Evolutionary conservation across 1,140 invertebrate species (phyloP), one percentile per base, ranked within the genome.

Genomic region (Carposina sasakii): DNA sequence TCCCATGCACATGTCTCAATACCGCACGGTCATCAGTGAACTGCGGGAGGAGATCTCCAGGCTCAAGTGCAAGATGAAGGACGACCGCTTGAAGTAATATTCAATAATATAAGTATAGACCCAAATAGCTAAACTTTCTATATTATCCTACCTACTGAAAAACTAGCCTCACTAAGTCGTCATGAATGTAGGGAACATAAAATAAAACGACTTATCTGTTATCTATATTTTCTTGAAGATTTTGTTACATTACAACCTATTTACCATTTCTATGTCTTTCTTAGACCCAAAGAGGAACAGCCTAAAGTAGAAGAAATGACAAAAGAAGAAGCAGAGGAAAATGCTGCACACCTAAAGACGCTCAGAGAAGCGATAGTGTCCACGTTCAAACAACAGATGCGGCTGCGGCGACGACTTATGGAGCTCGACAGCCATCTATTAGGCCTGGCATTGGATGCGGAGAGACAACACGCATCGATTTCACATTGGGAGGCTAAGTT

Each of bases 311-410:
- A 63, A 41, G 54, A 60, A 24, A 28, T 61, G 22, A 62, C 39
- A 1, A 67, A 72, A 47, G 60, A 69, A 41, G 63, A 72, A 9
- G 52, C 60, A 67, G 52, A 76, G 61, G 59, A 87, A 73, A 79
- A 82, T 60, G 85, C 87, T 54, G 84, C 85, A 1, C 89, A 92
- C 60, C 85, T 96, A 23, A 91, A 91, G 56, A 88, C 89, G 31
- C 68, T 96, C 2, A 87, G 94, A 26, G 93, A 96, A 51, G 91
- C 95, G 62, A 93, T 97, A 10, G 91, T 97, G 0, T 89, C 91
- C 0, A 93, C 93, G 0, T 97, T 97, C 72, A 93, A 95, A 56
- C 93, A 96, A 54, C 95, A 97, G 76, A 97, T 97, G 95, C 90
- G 93, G 57, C 77, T 96, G 1, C 88, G 94, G 33, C 87, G 92